Evolutionary conservation across 2,888 invertebrate species (phyloP).

Genomic region (Standfussiana lucernea): DNA sequence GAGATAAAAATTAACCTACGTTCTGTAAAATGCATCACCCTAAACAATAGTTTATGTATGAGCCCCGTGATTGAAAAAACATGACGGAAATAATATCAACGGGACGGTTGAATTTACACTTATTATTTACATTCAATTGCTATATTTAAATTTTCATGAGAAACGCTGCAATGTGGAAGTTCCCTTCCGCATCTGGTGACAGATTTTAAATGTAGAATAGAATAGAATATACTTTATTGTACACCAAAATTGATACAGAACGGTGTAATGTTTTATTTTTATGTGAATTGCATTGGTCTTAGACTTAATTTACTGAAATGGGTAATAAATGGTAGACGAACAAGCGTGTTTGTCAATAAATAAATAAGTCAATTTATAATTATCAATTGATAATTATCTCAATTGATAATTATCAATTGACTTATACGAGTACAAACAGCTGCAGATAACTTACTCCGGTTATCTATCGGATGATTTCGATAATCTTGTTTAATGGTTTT

Average conservation of each 20-base stretch:
- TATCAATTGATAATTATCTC: too few species aligned
- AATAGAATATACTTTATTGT: too few species aligned
- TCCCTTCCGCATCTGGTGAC: background rate
- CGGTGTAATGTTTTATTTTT: conserved; percentile 16
- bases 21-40: background rate
- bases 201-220: conserved; percentile 30
- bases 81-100: conserved; percentile 22
- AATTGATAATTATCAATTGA: background rate
- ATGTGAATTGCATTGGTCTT: too few species aligned
- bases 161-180: conserved; percentile 5
- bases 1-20: background rate
- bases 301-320: too few species aligned
- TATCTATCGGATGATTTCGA: conserved; percentile 24
- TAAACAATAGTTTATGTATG: conserved; percentile 8
- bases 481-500: conserved; percentile 33
- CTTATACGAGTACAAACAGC: background rate
- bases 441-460: background rate
- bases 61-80: background rate
- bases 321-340: background rate
- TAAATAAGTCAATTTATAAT: too few species aligned
- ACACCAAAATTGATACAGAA: too few species aligned
- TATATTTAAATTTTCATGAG: conserved; percentile 34
- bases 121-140: conserved; percentile 45
- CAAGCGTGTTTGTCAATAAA: background rate
- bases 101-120: conserved; percentile 10